These are phyloP conservation scores for Dipodomys merriami DNA, from an alignment of 2,113 vertebrate genomes.

Conservation along the genomic window DNA sequence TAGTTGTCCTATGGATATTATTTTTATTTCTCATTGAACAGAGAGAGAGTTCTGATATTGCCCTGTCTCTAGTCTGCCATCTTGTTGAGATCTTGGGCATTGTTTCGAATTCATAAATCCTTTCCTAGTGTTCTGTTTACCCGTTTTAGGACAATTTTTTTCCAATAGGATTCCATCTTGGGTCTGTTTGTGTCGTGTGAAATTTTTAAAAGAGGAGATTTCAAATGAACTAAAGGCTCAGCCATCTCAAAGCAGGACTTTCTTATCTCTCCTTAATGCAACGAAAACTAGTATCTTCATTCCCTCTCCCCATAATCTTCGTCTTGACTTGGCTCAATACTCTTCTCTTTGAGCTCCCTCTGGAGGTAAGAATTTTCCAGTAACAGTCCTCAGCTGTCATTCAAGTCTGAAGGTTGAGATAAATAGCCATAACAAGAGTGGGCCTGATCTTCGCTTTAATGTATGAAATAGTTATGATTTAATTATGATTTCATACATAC, in stretches of 20 bases:
- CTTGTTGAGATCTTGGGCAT: neutral
- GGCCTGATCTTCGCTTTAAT: neutral
- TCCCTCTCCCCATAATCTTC: neutral
- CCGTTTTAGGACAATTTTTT: conserved; percentile 2
- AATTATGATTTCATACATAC: too few species aligned
- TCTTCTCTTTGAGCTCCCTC: conserved; percentile 63
- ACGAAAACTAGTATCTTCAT: neutral
- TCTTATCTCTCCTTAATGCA: neutral
- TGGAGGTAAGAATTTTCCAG: conserved; percentile 16
- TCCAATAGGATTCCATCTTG: neutral
- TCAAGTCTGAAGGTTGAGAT: neutral
- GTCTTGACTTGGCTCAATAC: neutral
- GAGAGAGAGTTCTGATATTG: too few species aligned
- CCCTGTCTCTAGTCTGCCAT: too few species aligned
- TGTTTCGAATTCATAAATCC: conserved; percentile 15
- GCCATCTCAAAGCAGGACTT: neutral
- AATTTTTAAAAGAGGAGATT: conserved; percentile 3
- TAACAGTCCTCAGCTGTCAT: fast-evolving
- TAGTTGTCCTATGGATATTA: neutral
- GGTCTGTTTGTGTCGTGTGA: neutral
- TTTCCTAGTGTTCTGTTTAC: neutral
- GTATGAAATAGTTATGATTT: too few species aligned
- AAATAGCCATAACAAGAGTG: fast-evolving
- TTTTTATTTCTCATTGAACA: neutral
- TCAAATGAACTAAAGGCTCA: conserved; percentile 39